Percentiles rank a stretch among this genome's conserved stretches.
These are phyloP conservation scores for Cyclophora punctaria DNA, from an alignment of 2,888 invertebrate species.

Conservation along the genomic window DNA sequence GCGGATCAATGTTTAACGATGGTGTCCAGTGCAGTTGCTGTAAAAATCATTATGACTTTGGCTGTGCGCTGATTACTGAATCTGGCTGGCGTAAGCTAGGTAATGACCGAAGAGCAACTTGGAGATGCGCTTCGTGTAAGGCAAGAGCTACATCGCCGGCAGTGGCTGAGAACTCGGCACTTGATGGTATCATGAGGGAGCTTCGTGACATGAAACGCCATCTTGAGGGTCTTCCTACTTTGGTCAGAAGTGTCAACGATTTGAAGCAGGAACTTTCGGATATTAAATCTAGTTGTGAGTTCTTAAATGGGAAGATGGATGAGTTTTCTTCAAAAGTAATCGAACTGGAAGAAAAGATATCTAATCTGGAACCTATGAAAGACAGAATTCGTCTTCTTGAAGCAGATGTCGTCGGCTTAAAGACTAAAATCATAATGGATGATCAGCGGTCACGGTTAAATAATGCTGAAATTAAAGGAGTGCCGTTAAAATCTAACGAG, in stretches of 20 bases:
- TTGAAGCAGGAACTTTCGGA: neutral
- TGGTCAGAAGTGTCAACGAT: neutral
- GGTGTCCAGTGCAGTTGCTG: neutral
- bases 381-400: neutral
- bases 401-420: neutral
- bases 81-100: neutral
- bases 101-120: neutral
- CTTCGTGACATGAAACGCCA: neutral
- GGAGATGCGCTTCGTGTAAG: neutral
- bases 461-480: neutral
- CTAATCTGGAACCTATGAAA: neutral
- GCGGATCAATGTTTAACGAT: neutral
- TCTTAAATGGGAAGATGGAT: neutral
- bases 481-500: neutral
- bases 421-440: slow-evolving; percentile 1
- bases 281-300: neutral
- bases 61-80: neutral
- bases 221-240: neutral
- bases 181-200: neutral
- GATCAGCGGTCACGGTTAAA: neutral
- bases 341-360: neutral
- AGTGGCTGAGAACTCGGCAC: neutral
- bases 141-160: neutral
- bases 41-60: neutral
- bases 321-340: neutral